Base-by-base conservation (phyloP, 2,797 vertebrate genomes). In the Tragelaphus eurycerus region DNA sequence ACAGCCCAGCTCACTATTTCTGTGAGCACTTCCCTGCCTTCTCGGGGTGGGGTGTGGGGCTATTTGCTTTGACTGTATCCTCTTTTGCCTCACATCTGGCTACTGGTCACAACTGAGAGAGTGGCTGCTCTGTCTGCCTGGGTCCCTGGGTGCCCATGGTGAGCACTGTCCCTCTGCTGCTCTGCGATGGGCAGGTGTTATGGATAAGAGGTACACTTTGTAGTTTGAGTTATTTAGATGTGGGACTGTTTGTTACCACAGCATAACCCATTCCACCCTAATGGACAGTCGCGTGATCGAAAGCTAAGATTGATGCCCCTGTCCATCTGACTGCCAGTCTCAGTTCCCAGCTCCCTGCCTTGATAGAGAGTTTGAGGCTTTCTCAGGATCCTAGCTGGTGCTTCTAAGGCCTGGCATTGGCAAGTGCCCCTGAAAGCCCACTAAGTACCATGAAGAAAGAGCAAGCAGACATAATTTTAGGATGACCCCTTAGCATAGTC, bases 31-130 rank as follows among this genome's bases (percentile, higher is more conserved):
- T 57, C 38, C 59, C 38, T 43, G 59, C 19, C 50, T 38, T 38
- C 23, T 4, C 14, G 1, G 55, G 19, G 27, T 54, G 10, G 8
- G 76, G 43, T 1, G 34, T 27, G n/a, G 0, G 0, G 50, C 1
- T 13, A 48, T 34, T 17, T 23, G 29, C 38, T 31, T 6, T 27
- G 13, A 27, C 17, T 2, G 3, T 2, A 0, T 81, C 48, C 82
- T 31, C 43, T 67, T 48, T 23, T 31, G 52, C 59, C 10, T 57
- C 21, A 3, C 34, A 8, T 59, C 48, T 54, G 29, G 34, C 29
- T 23, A 5, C n/a, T 17, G 23, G 48, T 17, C 38, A 25, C 71
- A 4, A 9, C 14, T 10, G 38, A 25, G 57, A 23, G 21, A 25
- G 17, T 7, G 3, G 38, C 60, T 13, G 6, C 23, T 76, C 54